Evolutionary conservation across 2,797 vertebrate species (phyloP).

Genomic region (Dipus sagitta): DNA sequence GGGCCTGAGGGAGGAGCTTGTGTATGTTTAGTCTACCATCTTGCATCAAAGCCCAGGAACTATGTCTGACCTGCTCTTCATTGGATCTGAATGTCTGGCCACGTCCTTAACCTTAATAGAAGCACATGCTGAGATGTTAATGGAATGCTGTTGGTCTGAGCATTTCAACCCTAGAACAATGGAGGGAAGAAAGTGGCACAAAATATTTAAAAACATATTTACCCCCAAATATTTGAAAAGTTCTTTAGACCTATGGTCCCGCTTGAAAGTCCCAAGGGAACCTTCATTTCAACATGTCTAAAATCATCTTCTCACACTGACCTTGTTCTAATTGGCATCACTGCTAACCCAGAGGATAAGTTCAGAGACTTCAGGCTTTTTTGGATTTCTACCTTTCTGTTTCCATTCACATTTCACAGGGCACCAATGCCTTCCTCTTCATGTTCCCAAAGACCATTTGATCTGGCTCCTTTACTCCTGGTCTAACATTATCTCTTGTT

Average conservation of each 20-base stretch:
- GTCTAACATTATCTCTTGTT: background rate
- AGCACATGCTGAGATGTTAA: background rate
- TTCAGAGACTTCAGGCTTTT: background rate
- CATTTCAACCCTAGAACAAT: background rate
- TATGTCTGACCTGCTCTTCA: rapidly evolving
- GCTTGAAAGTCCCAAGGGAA: background rate
- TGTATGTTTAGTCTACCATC: background rate
- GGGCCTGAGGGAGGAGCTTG: background rate
- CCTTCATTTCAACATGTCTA: background rate
- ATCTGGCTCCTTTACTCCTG: background rate
- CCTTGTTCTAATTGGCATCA: background rate
- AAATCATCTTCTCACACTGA: background rate
- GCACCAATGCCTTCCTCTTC: background rate
- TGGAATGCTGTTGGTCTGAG: background rate
- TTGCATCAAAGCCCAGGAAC: background rate
- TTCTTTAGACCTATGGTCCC: background rate
- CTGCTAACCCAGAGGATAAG: background rate
- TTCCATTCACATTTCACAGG: background rate
- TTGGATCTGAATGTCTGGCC: background rate
- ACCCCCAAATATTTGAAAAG: background rate
- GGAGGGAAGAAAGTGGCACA: background rate
- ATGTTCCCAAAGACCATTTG: background rate
- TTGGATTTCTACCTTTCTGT: background rate
- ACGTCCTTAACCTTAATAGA: background rate
- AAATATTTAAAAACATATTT: background rate